These are phyloP conservation scores for Coboldia fuscipes DNA, from an alignment of 1,140 invertebrate species.

Conservation along the genomic window DNA sequence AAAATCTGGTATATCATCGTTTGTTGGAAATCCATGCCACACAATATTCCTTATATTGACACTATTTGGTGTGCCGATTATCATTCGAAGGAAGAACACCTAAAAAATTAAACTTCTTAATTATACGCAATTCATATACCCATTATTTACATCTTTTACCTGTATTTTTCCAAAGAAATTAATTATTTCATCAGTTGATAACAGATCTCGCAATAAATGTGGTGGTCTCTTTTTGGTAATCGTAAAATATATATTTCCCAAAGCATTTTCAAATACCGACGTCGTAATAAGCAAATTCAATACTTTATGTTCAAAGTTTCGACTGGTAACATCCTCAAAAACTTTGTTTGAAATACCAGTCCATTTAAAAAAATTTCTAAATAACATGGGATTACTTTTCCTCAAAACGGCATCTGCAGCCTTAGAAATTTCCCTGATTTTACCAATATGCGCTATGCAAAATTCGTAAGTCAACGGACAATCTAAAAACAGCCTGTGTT, in stretches of 20 bases:
- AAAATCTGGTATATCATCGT: conserved; percentile 5
- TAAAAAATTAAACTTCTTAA: conserved; percentile 1
- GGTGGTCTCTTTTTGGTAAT: conserved; percentile 4
- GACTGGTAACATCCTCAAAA: too few species aligned
- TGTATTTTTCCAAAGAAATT: conserved; percentile 3
- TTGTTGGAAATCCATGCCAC: conserved; percentile 8
- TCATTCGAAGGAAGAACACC: conserved; percentile 6
- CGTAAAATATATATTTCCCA: conserved; percentile 6
- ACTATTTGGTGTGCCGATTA: conserved; percentile 6
- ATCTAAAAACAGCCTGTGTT: too few species aligned
- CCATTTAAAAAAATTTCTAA: too few species aligned
- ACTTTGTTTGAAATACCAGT: too few species aligned
- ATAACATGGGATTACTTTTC: too few species aligned
- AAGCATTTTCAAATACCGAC: conserved; percentile 6
- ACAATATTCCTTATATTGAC: conserved; percentile 8
- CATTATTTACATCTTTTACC: conserved; percentile 2
- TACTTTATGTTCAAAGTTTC: too few species aligned
- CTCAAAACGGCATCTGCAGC: too few species aligned
- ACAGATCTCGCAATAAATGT: conserved; percentile 7
- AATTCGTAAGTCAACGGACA: too few species aligned
- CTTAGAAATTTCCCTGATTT: too few species aligned
- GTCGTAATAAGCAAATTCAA: too few species aligned
- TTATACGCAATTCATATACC: too few species aligned
- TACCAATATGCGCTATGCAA: too few species aligned
- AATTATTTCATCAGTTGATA: conserved; percentile 3